phyloP scores from a whole-genome alignment of 2,113 vertebrate species.

The Cinclus mexicanus region DNA sequence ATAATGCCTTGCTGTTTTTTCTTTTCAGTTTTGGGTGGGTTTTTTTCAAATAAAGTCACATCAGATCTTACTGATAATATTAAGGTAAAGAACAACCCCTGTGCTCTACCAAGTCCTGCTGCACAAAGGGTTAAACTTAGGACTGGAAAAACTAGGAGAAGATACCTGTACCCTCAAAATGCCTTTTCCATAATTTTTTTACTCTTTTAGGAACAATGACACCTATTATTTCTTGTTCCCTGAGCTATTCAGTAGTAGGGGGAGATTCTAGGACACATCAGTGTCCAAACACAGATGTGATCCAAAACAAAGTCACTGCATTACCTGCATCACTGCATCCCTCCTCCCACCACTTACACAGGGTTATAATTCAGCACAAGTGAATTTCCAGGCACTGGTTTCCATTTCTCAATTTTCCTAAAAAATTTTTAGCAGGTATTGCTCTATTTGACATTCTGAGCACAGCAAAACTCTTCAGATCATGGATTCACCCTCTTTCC shows the following conservation, averaged over 20 bases:
- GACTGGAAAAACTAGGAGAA: background rate
- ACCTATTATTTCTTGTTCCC: background rate
- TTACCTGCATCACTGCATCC: background rate
- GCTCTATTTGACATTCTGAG: background rate
- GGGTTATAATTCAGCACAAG: background rate
- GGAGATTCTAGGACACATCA: background rate
- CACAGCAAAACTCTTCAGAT: background rate
- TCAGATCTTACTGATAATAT: background rate
- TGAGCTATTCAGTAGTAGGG: background rate
- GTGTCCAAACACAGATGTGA: background rate
- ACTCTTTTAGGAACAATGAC: background rate
- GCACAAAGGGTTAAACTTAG: background rate
- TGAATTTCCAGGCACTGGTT: background rate
- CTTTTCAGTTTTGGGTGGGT: fast-evolving
- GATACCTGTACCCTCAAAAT: background rate
- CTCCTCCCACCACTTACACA: background rate
- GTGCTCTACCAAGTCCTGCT: background rate
- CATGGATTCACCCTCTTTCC: background rate
- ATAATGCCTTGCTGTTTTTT: background rate
- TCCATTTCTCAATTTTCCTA: background rate
- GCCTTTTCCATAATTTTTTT: background rate
- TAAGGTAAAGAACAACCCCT: background rate
- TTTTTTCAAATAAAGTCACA: background rate
- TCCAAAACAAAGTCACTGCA: background rate
- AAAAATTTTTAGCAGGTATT: background rate